A percentile compares a stretch with the other conserved stretches of the same genome.
Evolutionary conservation across 1,140 invertebrate species (phyloP).

Genomic region (Drosophila subpulchrella): DNA sequence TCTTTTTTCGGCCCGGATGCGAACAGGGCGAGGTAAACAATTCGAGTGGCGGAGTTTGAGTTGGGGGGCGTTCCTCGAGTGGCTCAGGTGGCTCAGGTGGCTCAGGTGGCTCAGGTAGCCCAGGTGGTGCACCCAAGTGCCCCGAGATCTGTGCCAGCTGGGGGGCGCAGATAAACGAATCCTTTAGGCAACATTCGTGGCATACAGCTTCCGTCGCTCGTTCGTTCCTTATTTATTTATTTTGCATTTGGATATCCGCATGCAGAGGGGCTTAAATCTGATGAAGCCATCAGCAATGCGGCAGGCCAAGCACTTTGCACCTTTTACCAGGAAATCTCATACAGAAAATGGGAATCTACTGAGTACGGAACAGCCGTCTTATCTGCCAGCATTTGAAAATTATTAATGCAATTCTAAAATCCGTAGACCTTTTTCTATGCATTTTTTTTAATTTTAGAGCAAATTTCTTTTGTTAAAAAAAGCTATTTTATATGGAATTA

Average conservation of each 20-base stretch:
- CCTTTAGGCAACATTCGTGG: constrained; percentile 12
- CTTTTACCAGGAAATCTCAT: background rate
- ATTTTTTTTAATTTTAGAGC: no score
- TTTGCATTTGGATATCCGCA: constrained; percentile 13
- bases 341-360: background rate
- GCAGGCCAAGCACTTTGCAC: constrained; percentile 8
- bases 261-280: background rate
- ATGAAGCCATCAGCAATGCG: constrained; percentile 26
- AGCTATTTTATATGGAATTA: no score
- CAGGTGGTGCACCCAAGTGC: constrained; percentile 28
- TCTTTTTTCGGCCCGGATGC: background rate
- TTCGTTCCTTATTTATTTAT: constrained; percentile 18
- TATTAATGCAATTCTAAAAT: no score
- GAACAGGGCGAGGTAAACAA: constrained; percentile 12
- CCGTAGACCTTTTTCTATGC: no score
- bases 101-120: background rate
- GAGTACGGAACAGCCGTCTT: no score
- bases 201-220: constrained; percentile 14
- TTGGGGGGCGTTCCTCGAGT: constrained; percentile 31
- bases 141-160: constrained; percentile 23
- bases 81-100: constrained; percentile 4
- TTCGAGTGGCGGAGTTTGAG: constrained; percentile 24
- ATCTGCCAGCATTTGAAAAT: no score
- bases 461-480: no score
- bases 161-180: constrained; percentile 26